A percentile compares a stretch with the other conserved stretches of the same genome.
Evolutionary conservation across 2,113 vertebrate species (phyloP).

Genomic region (Cryptoleucopteryx plumbea): DNA sequence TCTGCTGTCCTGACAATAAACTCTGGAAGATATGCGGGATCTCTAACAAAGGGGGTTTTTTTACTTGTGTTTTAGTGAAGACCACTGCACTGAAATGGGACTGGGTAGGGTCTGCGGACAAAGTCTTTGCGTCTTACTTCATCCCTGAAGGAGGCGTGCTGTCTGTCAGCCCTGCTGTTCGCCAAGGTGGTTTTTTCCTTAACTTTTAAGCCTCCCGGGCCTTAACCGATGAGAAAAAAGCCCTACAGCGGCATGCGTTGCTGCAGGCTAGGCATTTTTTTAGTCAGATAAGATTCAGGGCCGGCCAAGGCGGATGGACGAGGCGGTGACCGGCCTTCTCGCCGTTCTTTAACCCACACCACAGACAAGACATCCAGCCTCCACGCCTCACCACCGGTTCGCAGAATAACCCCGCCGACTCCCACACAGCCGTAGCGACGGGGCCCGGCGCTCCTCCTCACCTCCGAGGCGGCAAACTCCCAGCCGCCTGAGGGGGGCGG

Average conservation of each 20-base stretch:
- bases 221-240: fast-evolving
- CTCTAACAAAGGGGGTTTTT: background rate
- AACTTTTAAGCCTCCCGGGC: background rate
- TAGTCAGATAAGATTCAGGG: too few relatives aligned
- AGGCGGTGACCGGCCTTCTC: background rate
- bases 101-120: fast-evolving
- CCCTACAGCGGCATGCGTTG: fast-evolving
- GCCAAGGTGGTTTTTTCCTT: fast-evolving
- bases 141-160: background rate
- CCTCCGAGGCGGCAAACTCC: too few relatives aligned
- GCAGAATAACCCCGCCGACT: too few relatives aligned
- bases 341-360: fast-evolving
- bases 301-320: background rate
- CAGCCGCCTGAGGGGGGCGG: too few relatives aligned
- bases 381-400: too few relatives aligned
- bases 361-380: background rate
- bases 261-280: fast-evolving
- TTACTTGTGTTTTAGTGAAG: background rate
- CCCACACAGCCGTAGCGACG: fast-evolving
- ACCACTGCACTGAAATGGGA: fast-evolving
- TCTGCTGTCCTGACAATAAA: fast-evolving
- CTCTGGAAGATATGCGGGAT: background rate
- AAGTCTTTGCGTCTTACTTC: background rate
- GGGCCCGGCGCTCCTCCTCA: background rate
- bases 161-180: background rate